Evolutionary conservation across 2,888 invertebrate species (phyloP), one percentile per base, ranked within the genome.

Genomic region (Frankliniella intonsa): DNA sequence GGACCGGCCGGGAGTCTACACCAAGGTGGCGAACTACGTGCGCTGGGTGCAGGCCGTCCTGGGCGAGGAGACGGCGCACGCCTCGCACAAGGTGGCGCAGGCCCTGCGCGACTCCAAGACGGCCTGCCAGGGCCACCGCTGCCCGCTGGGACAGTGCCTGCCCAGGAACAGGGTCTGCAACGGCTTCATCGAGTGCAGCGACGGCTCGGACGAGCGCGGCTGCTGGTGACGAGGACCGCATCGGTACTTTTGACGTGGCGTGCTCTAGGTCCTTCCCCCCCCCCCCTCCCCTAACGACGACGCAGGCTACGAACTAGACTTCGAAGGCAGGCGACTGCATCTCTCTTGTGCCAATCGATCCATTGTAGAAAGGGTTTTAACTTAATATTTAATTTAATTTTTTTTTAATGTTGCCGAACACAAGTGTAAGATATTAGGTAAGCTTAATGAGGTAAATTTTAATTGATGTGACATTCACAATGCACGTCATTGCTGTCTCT

Each of bases 1-100:
- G 0, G 93, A 93, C 86, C 89, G 94, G 11, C 95, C 94, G 22
- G 94, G 94, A 65, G 94, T 94, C 80, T 95, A 95, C 88, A 94
- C 94, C 0, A 94, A 94, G 88, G 94, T 94, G 14, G 90, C 92
- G 55, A 92, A 93, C 87, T 94, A 94, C 87, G 88, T 93, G 76
- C 89, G 90, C 50, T 94, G 94, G 94, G 93, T 94, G 83, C 90
- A 92, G 85, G 88, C 89, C 80, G 90, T 91, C 22, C 90, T 92
- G 84, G 86, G 84, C 82, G 17, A 80, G 10, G 22, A 19, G 80
- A 81, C 49, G 38, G n/a, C 25, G 9, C 62, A 62, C 62, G 69
- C 22, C 22, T 25, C 69, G 25, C 69, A 76, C 25, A 22, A 76
- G 69, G 69, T 76, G 69, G 69, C 69, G 11, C 69, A 76, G 69